Evolutionary conservation across 1,140 invertebrate species (phyloP), one percentile per base, ranked within the genome.

Genomic region (Hypothenemus hampei): DNA sequence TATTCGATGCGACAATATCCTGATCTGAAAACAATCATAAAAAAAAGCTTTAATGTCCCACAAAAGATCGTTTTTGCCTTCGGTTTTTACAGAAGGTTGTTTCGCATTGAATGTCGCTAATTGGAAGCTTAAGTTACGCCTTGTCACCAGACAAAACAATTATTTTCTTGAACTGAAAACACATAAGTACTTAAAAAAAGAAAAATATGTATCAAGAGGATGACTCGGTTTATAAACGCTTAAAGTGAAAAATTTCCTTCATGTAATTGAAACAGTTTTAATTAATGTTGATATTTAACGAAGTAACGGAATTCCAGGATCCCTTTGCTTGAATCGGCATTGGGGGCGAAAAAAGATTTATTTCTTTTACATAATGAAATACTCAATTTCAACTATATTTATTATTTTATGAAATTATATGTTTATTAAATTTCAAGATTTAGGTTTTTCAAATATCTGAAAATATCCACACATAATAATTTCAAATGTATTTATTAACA

Each of bases 1-100:
- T 50, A 50, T 50, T 50, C 39, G 48, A 49, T 37, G 48, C 39
- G 33, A 31, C 23, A 50, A 41, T 50, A 40, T 50, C 33, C n/a
- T 50, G 48, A 50, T 50, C 48, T 24, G 24, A 16, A 43, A 43
- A 43, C 40, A 43, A 43, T 43, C 23, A 43, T 13, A 8, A 18
- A 11, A 13, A 31, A 31, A 8, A 8, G 26, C 8, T 31, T 31
- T 31, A 11, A 31, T 31, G 26, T 29, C 6, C 26, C 26, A 29
- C n/a, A 7, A 7, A 29, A 6, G 26, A 29, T 7, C n/a, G 26
- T 29, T 6, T n/a, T 29, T 29, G 6, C n/a, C n/a, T 29, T 7
- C 26, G 6, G 6, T 29, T 29, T 29, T 29, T 1, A 29, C 1
- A 29, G 6, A 7, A 7, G 6, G n/a, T 29, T 29, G 6, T 29